Conservation (phyloP, 2,113 vertebrate species). For the Myotis brandtii region DNA sequence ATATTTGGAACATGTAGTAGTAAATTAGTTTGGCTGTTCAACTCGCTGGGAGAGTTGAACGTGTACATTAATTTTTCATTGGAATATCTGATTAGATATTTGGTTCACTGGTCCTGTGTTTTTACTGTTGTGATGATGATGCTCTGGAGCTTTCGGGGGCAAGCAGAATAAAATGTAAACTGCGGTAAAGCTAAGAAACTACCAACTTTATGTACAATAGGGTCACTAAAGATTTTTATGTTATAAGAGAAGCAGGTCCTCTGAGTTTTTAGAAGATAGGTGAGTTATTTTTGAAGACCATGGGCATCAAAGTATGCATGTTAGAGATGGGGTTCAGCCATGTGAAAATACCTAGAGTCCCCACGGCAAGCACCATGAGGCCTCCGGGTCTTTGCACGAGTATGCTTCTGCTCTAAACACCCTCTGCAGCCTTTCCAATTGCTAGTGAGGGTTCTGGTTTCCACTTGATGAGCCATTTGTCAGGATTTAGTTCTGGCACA, state of each 20-base stretch:
- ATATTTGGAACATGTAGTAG: background rate
- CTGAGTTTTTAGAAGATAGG: background rate
- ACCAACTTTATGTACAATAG: background rate
- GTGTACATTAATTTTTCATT: background rate
- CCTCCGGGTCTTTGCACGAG: background rate
- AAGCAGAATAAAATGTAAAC: background rate
- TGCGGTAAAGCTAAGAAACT: background rate
- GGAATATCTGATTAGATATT: background rate
- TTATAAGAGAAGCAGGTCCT: background rate
- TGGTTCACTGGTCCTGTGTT: background rate
- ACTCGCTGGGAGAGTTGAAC: background rate
- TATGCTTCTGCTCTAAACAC: background rate
- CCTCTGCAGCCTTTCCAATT: background rate
- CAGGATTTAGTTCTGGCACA: background rate
- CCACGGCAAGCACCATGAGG: background rate
- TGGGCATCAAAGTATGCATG: background rate
- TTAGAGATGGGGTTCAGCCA: background rate
- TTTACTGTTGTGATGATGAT: background rate
- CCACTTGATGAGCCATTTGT: background rate
- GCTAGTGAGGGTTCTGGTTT: background rate
- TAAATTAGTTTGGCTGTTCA: slow-evolving; percentile 44
- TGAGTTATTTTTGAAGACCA: background rate
- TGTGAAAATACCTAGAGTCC: background rate
- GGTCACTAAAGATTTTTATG: background rate
- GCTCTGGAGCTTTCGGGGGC: background rate